A percentile compares a stretch with the other conserved stretches of the same genome.
Evolutionary conservation across 2,888 invertebrate genomes (phyloP).

Genomic region (Aporophyla lueneburgensis): DNA sequence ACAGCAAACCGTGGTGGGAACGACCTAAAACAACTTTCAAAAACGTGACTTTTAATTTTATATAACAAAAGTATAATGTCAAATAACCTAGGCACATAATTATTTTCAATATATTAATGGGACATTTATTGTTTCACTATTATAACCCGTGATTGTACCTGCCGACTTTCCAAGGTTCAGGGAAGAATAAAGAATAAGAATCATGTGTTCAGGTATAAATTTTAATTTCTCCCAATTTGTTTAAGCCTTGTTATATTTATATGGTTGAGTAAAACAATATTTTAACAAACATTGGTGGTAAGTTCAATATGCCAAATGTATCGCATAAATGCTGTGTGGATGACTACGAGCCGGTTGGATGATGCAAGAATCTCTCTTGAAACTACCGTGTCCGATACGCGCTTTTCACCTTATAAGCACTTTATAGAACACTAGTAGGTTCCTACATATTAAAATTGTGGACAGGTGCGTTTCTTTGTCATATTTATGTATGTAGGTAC

Average conservation of each 20-base stretch:
- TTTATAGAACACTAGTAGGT: not conserved
- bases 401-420: not conserved
- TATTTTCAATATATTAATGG: not conserved
- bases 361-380: not conserved
- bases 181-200: slow-evolving; percentile 18
- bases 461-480: not conserved
- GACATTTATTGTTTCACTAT: not conserved
- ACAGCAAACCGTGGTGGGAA: not conserved
- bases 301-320: slow-evolving; percentile 4
- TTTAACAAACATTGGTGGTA: not conserved
- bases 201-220: not conserved
- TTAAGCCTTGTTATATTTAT: not conserved
- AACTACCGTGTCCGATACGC: not conserved
- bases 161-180: not conserved
- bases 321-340: not conserved
- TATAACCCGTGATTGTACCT: not conserved
- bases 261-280: slow-evolving; percentile 4
- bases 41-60: not conserved
- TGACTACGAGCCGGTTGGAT: not conserved
- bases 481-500: not conserved
- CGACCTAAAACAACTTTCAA: not conserved
- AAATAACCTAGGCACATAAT: not conserved
- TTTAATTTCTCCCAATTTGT: slow-evolving; percentile 5
- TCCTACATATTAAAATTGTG: not conserved
- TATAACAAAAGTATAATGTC: not conserved